A percentile compares a stretch with the other conserved stretches of the same genome.
Conservation (phyloP, 2,113 vertebrate genomes). For the Paramormyrops kingsleyae region DNA sequence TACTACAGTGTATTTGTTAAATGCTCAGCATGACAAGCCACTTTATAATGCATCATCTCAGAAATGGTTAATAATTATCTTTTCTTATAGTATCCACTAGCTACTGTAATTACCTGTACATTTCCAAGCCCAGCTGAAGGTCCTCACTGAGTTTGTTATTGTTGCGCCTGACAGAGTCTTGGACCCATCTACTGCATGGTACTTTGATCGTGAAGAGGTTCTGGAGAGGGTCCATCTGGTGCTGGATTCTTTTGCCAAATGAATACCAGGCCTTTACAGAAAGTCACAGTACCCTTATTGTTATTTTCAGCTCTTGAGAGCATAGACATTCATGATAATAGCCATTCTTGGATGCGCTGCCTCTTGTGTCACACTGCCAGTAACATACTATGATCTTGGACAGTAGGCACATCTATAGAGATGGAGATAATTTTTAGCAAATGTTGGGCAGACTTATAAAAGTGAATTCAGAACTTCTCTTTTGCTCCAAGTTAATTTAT, state of each 20-base stretch:
- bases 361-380: not conserved
- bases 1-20: not conserved
- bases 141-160: constrained; percentile 15
- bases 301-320: not conserved
- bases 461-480: not conserved
- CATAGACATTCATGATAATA: no score
- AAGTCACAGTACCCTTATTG: not conserved
- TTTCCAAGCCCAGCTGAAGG: constrained; percentile 19
- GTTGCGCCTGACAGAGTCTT: constrained; percentile 17
- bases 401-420: not conserved
- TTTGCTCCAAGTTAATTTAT: no score
- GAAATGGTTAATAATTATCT: not conserved
- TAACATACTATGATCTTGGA: not conserved
- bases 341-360: not conserved
- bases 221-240: not conserved
- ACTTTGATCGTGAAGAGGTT: not conserved
- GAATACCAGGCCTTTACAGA: not conserved
- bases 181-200: constrained; percentile 1
- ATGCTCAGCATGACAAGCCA: not conserved
- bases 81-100: not conserved
- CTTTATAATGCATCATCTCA: not conserved
- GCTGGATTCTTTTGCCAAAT: not conserved
- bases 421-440: not conserved
- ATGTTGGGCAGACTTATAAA: not conserved
- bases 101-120: constrained; percentile 12